Base-by-base conservation (phyloP, 2,113 vertebrate genomes). In the Theropithecus gelada region DNA sequence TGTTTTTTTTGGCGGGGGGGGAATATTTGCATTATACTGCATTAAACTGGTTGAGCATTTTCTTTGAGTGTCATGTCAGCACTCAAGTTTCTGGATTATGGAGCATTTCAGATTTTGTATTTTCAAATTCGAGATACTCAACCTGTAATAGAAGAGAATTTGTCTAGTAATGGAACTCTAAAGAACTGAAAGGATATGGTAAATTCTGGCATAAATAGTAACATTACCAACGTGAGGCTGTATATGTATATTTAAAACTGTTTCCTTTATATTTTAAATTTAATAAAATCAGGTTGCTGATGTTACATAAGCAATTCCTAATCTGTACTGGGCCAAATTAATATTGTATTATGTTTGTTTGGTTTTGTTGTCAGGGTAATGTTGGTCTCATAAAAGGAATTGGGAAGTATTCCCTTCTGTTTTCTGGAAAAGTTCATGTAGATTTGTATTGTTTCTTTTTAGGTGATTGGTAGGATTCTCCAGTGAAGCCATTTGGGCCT, bases 181-280 rank as follows among this genome's bases (percentile, higher is more conserved):
- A 91, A 94, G 48, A 75, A 84, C 61, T 75, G 83, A 84, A 64
- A 75, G 35, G 80, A 16, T 72, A 13, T 73, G 50, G 57, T 88
- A 79, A 84, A 88, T 92, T 92, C 25, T 94, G 92, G 84, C 38
- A 45, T 78, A 76, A 91, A 66, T 57, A 81, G 9, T 90, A 70
- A n/a, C 35, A 64, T 97, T 91, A 79, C 14, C n/a, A 94, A 94
- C 22, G 64, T 13, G 27, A 85, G 22, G 48, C 11, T 89, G 25
- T 88, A 38, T 80, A 6, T 84, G 14, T 81, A 57, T 72, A n/a
- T 84, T 61, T 61, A 61, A 64, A 76, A 92, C 59, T 79, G 17
- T 79, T 79, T 45, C 32, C 48, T 79, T 79, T 76, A 52, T 52
- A 55, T 64, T 95, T 93, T n/a, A 78, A 59, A 16, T 73, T 76